Evolutionary conservation across 2,113 vertebrate species (phyloP).

Genomic region (Oceanodroma tethys): DNA sequence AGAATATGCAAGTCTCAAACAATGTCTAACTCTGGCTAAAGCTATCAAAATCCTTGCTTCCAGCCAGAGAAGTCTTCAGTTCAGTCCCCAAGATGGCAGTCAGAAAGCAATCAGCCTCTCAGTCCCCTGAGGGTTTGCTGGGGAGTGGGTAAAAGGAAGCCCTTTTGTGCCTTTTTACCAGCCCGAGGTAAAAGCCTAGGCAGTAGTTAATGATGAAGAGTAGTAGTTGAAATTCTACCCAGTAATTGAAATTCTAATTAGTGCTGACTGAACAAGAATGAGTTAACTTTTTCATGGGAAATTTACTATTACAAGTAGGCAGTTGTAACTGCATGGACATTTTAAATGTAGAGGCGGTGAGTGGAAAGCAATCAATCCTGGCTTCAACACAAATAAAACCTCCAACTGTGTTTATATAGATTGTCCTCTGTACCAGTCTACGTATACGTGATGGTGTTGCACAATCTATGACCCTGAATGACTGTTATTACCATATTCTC

Average conservation of each 20-base stretch:
- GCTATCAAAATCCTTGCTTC: not conserved
- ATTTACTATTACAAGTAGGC: not conserved
- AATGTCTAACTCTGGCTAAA: not conserved
- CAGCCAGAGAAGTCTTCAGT: not conserved
- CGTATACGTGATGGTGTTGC: not conserved
- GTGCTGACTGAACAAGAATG: not conserved
- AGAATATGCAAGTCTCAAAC: not conserved
- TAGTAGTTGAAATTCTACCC: not conserved
- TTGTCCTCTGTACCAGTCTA: not conserved
- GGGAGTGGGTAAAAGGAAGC: not conserved
- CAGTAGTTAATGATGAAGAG: not conserved
- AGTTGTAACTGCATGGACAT: not conserved
- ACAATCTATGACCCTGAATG: not conserved
- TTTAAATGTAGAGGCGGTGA: not conserved
- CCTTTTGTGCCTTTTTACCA: not conserved
- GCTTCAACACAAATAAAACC: not conserved
- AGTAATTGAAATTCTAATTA: not conserved
- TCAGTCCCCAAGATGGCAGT: not conserved
- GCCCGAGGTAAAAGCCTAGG: not conserved
- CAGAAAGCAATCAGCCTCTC: not conserved
- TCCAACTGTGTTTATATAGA: slow-evolving; percentile 1
- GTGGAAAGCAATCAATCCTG: not conserved
- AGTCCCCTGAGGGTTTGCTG: not conserved
- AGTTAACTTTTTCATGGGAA: not conserved
- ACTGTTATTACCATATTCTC: not conserved